Base-by-base conservation (phyloP, 2,888 invertebrate genomes). In the Esperia sulphurella region DNA sequence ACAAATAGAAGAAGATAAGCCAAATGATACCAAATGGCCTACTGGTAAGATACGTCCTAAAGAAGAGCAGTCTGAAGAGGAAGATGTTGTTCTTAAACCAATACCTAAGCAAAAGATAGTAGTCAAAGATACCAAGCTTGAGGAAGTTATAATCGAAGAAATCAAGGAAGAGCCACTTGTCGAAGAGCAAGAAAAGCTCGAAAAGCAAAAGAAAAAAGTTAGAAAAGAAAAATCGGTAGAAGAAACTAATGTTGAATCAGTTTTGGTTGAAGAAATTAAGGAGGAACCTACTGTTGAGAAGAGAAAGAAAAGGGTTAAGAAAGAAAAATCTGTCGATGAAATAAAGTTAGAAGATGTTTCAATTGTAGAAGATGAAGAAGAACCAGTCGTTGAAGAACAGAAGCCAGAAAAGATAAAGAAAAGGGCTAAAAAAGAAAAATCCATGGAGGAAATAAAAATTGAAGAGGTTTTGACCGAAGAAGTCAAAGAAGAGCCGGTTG, bases 1-100 rank as follows among this genome's bases (percentile, higher is more conserved):
- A 46, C 49, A 51, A 7, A 29, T 54, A 13, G 57, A 61, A 52
- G 74, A 79, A 61, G 58, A 62, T 41, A 58, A 8, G 57, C 53
- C 67, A 1, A 79, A 77, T 21, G 79, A 76, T 82, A 55, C 77
- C 80, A 54, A 59, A 70, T 5, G 82, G 84, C 68, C 57, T 48
- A 52, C 57, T 3, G 63, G 61, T 2, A 61, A 57, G 48, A 67
- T 65, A 14, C 55, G 60, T 40, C 51, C 54, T 6, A 47, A 54
- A 21, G 63, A 64, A 46, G 77, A 86, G 64, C 71, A 52, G 65
- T 73, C 61, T 61, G 77, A 51, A 10, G 53, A 62, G 9, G 53
- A 62, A 50, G 60, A 61, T 39, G 55, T 63, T 0, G 46, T 51
- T 8, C 51, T 75, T 68, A 65, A 90, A 80, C 75, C 65, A 70